Conservation (phyloP, 2,888 invertebrate genomes). For the Drosophila nigritarsus region DNA sequence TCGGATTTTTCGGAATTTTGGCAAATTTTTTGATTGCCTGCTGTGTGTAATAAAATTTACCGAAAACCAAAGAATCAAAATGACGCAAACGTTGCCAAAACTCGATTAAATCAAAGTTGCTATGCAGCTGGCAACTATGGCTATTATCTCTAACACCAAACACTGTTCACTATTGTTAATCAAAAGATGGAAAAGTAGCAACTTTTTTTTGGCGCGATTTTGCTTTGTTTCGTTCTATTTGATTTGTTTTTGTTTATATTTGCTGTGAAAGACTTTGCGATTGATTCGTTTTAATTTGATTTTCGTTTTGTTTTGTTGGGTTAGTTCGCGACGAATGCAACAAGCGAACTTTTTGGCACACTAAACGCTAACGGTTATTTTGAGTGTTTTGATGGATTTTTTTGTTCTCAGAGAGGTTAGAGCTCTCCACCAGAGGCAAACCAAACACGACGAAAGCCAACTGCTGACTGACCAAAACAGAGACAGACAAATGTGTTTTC, state of each 20-base stretch:
- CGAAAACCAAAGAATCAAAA: constrained; percentile 67
- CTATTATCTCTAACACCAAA: constrained; percentile 56
- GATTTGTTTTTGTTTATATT: constrained; percentile 13
- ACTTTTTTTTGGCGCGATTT: constrained; percentile 47
- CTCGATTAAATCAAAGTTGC: constrained; percentile 67
- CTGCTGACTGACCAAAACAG: constrained; percentile 86
- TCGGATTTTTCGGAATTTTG: constrained; percentile 85
- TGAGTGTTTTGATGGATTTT: constrained; percentile 22
- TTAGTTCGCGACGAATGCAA: constrained; percentile 51
- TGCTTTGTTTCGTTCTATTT: constrained; percentile 12
- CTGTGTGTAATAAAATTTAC: constrained; percentile 61
- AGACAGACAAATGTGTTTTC: constrained; percentile 85
- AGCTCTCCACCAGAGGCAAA: constrained; percentile 66
- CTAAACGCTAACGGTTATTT: constrained; percentile 47
- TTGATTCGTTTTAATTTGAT: constrained; percentile 12
- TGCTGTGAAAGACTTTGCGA: constrained; percentile 16
- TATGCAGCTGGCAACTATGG: constrained; percentile 55
- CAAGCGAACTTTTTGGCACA: constrained; percentile 60
- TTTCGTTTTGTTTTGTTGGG: constrained; percentile 4
- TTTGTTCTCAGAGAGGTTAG: constrained; percentile 41
- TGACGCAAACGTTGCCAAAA: constrained; percentile 73
- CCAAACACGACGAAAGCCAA: constrained; percentile 84
- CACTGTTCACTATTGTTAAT: constrained; percentile 59
- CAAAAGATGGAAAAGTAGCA: constrained; percentile 3
- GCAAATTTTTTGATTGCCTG: constrained; percentile 76